Percentiles rank a stretch among this genome's conserved stretches.
Evolutionary conservation across 2,888 invertebrate genomes (phyloP).

Genomic region (Mechanitis mazaeus): DNA sequence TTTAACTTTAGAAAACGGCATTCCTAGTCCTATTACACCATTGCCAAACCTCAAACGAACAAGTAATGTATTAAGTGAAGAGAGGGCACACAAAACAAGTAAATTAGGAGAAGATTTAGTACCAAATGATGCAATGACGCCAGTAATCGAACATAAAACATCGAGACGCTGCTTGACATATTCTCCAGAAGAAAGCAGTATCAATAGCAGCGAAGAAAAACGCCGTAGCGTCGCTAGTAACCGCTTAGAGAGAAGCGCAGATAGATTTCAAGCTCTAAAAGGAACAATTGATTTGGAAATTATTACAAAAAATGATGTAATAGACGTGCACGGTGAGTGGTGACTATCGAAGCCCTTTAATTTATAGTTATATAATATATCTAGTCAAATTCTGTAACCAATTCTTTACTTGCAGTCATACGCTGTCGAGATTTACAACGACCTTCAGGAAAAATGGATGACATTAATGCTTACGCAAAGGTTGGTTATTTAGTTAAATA

Average conservation of each 20-base stretch:
- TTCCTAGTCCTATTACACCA: slow-evolving; percentile 73
- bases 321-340: slow-evolving; percentile 84
- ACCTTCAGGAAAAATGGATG: slow-evolving; percentile 78
- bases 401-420: slow-evolving; percentile 79
- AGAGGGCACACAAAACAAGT: slow-evolving; percentile 68
- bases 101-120: slow-evolving; percentile 70
- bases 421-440: slow-evolving; percentile 85
- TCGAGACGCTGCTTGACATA: slow-evolving; percentile 77
- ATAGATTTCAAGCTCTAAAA: slow-evolving; percentile 57
- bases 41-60: slow-evolving; percentile 60
- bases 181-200: slow-evolving; percentile 73
- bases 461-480: slow-evolving; percentile 89
- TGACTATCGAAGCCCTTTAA: slow-evolving; percentile 59
- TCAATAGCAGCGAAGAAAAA: slow-evolving; percentile 73
- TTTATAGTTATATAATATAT: slow-evolving; percentile 20
- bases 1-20: slow-evolving; percentile 66
- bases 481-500: slow-evolving; percentile 46
- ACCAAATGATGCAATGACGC: slow-evolving; percentile 56
- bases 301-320: slow-evolving; percentile 72
- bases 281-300: slow-evolving; percentile 81
- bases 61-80: slow-evolving; percentile 62
- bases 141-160: slow-evolving; percentile 67
- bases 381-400: slow-evolving; percentile 7
- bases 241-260: slow-evolving; percentile 55
- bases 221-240: slow-evolving; percentile 72